Base-by-base conservation (phyloP, 2,113 vertebrate species). In the Perca schrenkii region DNA sequence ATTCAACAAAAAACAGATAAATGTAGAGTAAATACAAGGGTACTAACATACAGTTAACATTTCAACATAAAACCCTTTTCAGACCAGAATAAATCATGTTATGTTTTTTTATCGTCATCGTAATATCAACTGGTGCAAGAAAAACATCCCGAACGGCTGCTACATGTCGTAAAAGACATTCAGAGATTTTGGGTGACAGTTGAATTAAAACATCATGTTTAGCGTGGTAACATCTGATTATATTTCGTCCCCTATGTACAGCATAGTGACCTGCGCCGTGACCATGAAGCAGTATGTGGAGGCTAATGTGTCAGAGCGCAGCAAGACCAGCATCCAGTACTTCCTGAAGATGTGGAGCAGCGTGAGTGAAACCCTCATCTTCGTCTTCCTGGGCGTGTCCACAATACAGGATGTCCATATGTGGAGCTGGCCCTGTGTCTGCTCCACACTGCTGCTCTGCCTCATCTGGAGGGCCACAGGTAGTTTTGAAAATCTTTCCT, bases 311-410 rank as follows among this genome's bases (percentile, higher is more conserved):
- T 97, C 96, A 0, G 94, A 96, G 81, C 96, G 95, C 78, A 97
- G 96, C 82, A 95, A 96, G 79, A 96, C 94, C 69, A 97, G 95
- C 46, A 94, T 96, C 77, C 96, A 97, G 81, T 97, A 97, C 85
- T 97, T 97, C 91, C 95, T 97, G 94, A 97, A 97, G 94, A 96
- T 97, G 95, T 97, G 95, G 95, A 97, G 94, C 93, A 96, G 95
- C 0, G 94, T 96, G 16, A 97, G 95, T 0, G 96, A 97, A 53
- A 97, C 95, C 47, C 93, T 97, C 64, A 96, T 97, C 88, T 97
- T 97, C 90, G 96, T 96, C 93, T 97, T 97, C 87, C 94, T 97
- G 4, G 96, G 95, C 0, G 95, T 97, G 74, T 97, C 96, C 86
- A 96, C 95, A 53, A 95, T 96, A 31, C 95, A 95, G 76, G 95